Percentiles rank a stretch among this genome's conserved stretches.
These are phyloP conservation scores for Barbus barbus DNA, from an alignment of 2,113 vertebrate species.

Conservation along the genomic window DNA sequence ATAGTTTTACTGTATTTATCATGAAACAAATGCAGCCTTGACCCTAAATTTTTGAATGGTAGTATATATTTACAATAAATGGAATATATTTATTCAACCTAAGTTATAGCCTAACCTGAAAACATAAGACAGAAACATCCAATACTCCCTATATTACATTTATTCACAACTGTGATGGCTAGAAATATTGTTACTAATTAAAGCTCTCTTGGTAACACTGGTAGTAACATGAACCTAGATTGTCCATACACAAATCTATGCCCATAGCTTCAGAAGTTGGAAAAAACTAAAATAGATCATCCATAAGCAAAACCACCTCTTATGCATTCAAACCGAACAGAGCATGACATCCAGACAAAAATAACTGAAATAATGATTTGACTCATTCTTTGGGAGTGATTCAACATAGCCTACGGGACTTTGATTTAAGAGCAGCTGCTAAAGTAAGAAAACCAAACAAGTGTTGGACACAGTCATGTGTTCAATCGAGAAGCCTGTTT, in stretches of 20 bases:
- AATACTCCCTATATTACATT: neutral
- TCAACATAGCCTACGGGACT: conserved; percentile 4
- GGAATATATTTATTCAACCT: no score
- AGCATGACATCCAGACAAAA: conserved; percentile 16
- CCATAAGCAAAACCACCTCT: neutral
- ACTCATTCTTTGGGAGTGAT: conserved; percentile 23
- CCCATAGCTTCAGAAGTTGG: neutral
- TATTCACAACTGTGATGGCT: neutral
- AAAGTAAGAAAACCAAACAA: conserved; percentile 7
- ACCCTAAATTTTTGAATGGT: no score
- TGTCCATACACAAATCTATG: neutral
- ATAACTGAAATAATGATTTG: neutral
- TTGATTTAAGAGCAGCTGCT: neutral
- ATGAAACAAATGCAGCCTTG: no score
- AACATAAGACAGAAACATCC: neutral
- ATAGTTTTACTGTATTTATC: no score
- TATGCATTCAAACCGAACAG: neutral
- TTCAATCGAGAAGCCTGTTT: neutral
- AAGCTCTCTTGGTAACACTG: neutral
- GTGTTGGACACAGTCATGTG: neutral
- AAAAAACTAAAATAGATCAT: neutral
- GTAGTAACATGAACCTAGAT: neutral
- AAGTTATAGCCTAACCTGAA: neutral
- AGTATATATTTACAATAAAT: no score
- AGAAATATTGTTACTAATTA: neutral